phyloP scores from a whole-genome alignment of 2,797 vertebrate species.

The Pseudochaenichthys georgianus region DNA sequence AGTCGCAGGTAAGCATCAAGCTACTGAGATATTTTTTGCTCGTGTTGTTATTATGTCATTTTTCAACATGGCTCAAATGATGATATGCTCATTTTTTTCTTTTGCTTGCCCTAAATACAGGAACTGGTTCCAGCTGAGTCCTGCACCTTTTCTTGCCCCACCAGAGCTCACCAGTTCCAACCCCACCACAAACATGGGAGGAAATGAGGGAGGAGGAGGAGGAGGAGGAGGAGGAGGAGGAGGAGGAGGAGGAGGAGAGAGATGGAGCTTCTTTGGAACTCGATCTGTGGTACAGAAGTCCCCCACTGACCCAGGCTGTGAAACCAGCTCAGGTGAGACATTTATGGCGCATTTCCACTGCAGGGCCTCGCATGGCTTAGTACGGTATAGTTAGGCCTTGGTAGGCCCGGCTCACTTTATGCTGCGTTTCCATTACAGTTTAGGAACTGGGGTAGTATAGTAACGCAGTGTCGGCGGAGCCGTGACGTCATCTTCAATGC shows the following conservation, averaged over 20 bases:
- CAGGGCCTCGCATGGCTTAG: too few species aligned
- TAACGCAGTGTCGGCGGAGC: too few species aligned
- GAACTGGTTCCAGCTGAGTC: constrained; percentile 83
- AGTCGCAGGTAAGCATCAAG: constrained; percentile 77
- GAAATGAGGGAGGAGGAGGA: constrained; percentile 81
- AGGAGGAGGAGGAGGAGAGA: constrained; percentile 80
- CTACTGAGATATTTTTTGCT: neutral
- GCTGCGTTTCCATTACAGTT: too few species aligned
- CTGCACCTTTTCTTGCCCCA: constrained; percentile 61
- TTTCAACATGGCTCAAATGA: neutral
- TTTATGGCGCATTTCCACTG: too few species aligned
- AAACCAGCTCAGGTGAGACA: constrained; percentile 75
- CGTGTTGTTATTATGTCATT: neutral
- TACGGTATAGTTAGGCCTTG: too few species aligned
- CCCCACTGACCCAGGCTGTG: constrained; percentile 84
- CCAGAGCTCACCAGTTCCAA: constrained; percentile 65
- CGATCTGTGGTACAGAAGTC: constrained; percentile 85
- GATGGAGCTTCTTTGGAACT: constrained; percentile 84
- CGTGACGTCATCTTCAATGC: too few species aligned
- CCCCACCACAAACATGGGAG: constrained; percentile 77
- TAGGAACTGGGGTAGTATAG: too few species aligned
- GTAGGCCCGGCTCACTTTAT: too few species aligned
- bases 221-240: constrained; percentile 80
- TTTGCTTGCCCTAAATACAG: constrained; percentile 57
- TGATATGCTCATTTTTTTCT: constrained; percentile 3